Conservation (phyloP, 2,888 invertebrate species). For the Torymus auratus region DNA sequence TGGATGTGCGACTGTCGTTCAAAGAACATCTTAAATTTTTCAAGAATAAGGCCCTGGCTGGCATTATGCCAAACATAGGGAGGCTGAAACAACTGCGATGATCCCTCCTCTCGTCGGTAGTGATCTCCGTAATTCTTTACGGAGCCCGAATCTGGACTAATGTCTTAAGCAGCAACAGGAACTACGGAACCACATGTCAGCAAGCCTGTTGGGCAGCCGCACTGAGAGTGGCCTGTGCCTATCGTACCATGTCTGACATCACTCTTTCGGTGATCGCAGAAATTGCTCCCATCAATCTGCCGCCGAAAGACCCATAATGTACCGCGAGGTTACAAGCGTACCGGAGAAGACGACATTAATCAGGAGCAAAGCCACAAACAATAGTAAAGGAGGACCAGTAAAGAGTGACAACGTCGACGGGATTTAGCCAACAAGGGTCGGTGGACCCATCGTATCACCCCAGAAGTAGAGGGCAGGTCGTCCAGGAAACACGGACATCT, state of each 20-base stretch:
- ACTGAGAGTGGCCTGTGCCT: background rate
- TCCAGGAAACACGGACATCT: background rate
- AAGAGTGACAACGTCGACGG: background rate
- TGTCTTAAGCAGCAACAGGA: background rate
- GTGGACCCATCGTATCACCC: conserved; percentile 1
- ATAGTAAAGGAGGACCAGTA: no score
- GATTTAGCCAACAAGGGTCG: no score
- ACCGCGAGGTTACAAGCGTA: no score
- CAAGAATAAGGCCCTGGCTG: background rate
- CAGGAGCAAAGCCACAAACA: no score
- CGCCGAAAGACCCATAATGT: no score
- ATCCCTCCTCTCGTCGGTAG: background rate
- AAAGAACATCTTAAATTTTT: no score
- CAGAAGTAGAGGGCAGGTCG: background rate
- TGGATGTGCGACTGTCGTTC: no score
- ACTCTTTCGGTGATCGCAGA: background rate
- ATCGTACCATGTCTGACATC: background rate
- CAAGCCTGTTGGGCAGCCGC: background rate
- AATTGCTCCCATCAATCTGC: no score
- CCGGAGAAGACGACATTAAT: no score
- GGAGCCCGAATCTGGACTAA: background rate
- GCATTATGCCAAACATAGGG: background rate
- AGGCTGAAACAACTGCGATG: background rate
- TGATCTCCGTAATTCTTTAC: background rate
- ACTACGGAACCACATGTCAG: background rate